A percentile compares a stretch with the other conserved stretches of the same genome.
Conservation (phyloP, 2,797 vertebrate genomes). For the Onychomys arenicola region DNA sequence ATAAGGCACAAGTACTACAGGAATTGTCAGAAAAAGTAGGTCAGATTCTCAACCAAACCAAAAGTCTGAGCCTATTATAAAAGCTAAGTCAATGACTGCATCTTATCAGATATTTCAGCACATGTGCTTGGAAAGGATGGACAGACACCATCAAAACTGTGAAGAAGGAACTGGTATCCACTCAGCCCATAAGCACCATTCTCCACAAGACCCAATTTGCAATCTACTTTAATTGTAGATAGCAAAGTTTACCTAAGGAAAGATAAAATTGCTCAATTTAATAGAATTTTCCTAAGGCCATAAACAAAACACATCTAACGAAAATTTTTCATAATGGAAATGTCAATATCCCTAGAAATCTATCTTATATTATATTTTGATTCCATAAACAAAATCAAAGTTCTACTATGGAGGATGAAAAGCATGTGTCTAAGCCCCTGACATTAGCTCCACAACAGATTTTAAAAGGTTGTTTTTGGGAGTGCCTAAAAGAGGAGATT, state of each 20-base stretch:
- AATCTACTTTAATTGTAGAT: slow-evolving; percentile 33
- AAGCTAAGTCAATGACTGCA: neutral
- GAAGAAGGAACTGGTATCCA: neutral
- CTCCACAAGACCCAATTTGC: neutral
- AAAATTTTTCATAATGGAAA: slow-evolving; percentile 43
- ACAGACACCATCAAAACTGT: neutral
- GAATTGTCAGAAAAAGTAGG: neutral
- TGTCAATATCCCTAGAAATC: slow-evolving; percentile 58
- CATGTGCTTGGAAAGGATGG: neutral
- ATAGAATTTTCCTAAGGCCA: slow-evolving; percentile 47
- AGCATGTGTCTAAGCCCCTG: neutral
- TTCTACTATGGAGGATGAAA: slow-evolving; percentile 47
- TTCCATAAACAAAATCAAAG: slow-evolving; percentile 59
- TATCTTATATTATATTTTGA: neutral
- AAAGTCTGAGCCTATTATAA: neutral
- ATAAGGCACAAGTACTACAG: neutral
- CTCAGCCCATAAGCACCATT: neutral
- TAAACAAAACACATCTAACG: slow-evolving; percentile 61
- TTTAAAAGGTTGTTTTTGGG: slow-evolving; percentile 11
- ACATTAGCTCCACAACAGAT: slow-evolving; percentile 43
- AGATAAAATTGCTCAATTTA: slow-evolving; percentile 15
- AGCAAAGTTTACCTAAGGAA: slow-evolving; percentile 40
- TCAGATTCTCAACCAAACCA: neutral
- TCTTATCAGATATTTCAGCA: neutral
- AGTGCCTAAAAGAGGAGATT: slow-evolving; percentile 1